Conservation (phyloP, 1,140 invertebrate genomes). For the Formica selysi region DNA sequence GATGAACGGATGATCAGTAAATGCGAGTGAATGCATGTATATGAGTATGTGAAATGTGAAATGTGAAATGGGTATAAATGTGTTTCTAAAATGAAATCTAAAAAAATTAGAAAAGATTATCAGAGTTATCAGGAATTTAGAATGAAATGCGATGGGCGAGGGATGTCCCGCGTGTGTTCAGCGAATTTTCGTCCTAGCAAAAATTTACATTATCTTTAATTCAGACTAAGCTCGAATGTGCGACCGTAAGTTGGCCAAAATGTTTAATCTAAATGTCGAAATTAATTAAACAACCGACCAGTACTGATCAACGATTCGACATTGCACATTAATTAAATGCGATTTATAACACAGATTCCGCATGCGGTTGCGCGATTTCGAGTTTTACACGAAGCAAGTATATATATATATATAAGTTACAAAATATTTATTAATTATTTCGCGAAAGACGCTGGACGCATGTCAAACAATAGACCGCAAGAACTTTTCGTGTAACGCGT, state of each 20-base stretch:
- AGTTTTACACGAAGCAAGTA: constrained; percentile 82
- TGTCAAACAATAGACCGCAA: constrained; percentile 65
- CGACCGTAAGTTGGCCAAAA: constrained; percentile 1
- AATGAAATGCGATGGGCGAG: constrained; percentile 61
- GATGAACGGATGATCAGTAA: constrained; percentile 36
- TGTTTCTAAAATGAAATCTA: constrained; percentile 24
- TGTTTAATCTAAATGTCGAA: constrained; percentile 19
- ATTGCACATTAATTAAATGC: background rate
- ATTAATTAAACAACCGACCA: background rate
- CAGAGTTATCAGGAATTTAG: constrained; percentile 46
- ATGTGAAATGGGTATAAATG: constrained; percentile 24
- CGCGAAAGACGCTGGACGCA: constrained; percentile 80
- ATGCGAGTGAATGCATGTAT: constrained; percentile 16
- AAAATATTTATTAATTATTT: constrained; percentile 84
- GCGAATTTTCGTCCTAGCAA: constrained; percentile 77
- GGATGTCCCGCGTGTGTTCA: constrained; percentile 79
- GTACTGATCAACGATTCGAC: background rate
- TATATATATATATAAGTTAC: constrained; percentile 37
- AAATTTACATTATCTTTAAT: constrained; percentile 79
- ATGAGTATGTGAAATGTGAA: constrained; percentile 21
- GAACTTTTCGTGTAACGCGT: constrained; percentile 56
- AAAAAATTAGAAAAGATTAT: constrained; percentile 17
- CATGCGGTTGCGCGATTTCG: constrained; percentile 74
- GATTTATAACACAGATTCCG: background rate
- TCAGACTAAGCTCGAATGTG: constrained; percentile 83